phyloP scores from a whole-genome alignment of 1,140 invertebrate species.

The Zeugodacus cucurbitae region DNA sequence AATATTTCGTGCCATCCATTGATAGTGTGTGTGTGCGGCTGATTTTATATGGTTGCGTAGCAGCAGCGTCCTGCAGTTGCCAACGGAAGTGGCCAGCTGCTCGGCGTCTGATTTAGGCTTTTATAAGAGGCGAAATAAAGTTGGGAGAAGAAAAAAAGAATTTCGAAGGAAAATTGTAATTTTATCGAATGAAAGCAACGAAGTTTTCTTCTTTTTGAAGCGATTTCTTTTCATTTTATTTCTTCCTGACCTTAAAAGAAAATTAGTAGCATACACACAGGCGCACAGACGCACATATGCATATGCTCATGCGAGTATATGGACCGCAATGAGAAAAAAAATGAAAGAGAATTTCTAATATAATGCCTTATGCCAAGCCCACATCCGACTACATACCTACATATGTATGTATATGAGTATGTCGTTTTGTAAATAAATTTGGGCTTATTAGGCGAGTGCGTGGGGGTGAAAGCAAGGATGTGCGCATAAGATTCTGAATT shows the following conservation, averaged over 20 bases:
- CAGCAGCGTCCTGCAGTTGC: conserved; percentile 38
- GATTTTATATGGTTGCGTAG: conserved; percentile 45
- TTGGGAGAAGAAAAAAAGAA: conserved; percentile 28
- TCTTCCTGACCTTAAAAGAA: conserved; percentile 41
- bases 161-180: conserved; percentile 43
- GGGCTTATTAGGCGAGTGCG: background rate
- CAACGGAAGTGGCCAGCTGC: conserved; percentile 31
- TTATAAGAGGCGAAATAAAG: conserved; percentile 35
- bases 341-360: background rate
- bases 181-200: conserved; percentile 38
- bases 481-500: background rate
- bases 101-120: conserved; percentile 39
- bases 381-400: background rate
- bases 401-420: background rate
- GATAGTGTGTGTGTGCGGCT: conserved; percentile 1
- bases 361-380: background rate
- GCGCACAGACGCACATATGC: background rate
- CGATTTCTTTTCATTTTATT: conserved; percentile 39
- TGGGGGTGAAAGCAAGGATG: background rate
- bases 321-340: background rate
- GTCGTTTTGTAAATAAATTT: conserved; percentile 21
- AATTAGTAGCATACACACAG: conserved; percentile 35
- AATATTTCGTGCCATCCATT: background rate
- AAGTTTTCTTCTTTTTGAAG: conserved; percentile 13
- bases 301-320: background rate